Conservation (phyloP, 2,888 invertebrate genomes). For the Hofmannophila pseudospretella region DNA sequence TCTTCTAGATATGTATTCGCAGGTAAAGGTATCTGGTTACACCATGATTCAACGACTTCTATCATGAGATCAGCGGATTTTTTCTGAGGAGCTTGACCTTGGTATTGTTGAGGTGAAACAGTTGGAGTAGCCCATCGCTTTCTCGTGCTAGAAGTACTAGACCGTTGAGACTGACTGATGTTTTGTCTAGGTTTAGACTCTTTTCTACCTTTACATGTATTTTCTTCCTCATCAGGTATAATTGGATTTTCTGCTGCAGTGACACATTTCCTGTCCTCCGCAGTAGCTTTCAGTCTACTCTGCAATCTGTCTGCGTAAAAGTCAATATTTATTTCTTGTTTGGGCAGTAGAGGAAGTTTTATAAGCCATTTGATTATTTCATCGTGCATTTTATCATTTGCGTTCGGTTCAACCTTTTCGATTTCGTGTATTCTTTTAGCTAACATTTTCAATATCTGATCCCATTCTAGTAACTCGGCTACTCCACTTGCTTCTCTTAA, state of each 20-base stretch:
- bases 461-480: constrained; percentile 34
- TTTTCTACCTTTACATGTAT: not conserved
- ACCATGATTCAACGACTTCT: constrained; percentile 44
- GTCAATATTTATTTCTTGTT: constrained; percentile 23
- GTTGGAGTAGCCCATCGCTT: not conserved
- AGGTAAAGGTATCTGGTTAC: constrained; percentile 35
- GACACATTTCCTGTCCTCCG: constrained; percentile 34
- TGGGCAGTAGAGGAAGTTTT: constrained; percentile 35
- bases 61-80: constrained; percentile 41
- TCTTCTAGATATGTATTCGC: constrained; percentile 22
- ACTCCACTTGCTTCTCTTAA: constrained; percentile 24
- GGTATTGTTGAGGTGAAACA: not conserved
- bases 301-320: constrained; percentile 31
- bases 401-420: constrained; percentile 29
- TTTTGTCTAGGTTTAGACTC: not conserved
- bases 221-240: not conserved
- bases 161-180: not conserved
- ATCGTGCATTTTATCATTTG: constrained; percentile 33
- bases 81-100: constrained; percentile 19
- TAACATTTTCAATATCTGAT: constrained; percentile 39
- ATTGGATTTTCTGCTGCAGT: constrained; percentile 9
- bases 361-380: constrained; percentile 45
- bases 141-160: not conserved
- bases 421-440: constrained; percentile 43
- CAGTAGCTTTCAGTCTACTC: constrained; percentile 32